phyloP scores from a whole-genome alignment of 2,888 invertebrate species.

The Invenusta paracnida region DNA sequence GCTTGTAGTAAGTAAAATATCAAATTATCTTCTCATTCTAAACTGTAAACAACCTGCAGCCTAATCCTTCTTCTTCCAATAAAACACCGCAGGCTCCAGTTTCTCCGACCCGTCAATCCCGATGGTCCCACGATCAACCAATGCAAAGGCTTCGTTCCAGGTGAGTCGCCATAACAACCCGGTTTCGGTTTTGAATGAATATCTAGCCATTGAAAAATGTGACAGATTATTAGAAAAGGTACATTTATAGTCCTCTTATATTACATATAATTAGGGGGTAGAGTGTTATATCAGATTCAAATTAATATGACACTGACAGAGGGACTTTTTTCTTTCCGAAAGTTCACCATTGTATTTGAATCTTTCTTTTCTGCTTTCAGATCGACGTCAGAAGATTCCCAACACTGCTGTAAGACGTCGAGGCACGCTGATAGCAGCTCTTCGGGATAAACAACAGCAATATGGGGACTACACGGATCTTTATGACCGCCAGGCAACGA shows the following conservation, averaged over 20 bases:
- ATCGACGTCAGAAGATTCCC: background rate
- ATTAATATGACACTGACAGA: too few species aligned
- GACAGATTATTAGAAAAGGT: background rate
- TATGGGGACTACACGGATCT: background rate
- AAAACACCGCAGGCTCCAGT: background rate
- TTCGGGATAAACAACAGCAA: background rate
- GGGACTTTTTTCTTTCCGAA: too few species aligned
- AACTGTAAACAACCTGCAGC: too few species aligned
- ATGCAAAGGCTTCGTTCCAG: slow-evolving; percentile 11
- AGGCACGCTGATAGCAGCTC: background rate
- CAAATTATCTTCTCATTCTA: too few species aligned
- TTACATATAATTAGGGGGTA: background rate
- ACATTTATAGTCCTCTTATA: background rate
- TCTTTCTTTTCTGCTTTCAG: too few species aligned
- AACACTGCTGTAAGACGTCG: background rate
- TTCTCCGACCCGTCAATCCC: background rate
- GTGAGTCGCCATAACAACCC: background rate
- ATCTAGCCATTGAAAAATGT: background rate
- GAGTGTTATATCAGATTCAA: background rate
- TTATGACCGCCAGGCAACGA: background rate
- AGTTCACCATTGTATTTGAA: too few species aligned
- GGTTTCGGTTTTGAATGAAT: background rate
- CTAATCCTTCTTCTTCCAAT: too few species aligned
- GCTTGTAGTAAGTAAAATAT: too few species aligned
- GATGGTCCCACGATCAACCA: background rate